phyloP scores from a whole-genome alignment of 2,113 vertebrate genomes.

The Phylloscopus trochilus region DNA sequence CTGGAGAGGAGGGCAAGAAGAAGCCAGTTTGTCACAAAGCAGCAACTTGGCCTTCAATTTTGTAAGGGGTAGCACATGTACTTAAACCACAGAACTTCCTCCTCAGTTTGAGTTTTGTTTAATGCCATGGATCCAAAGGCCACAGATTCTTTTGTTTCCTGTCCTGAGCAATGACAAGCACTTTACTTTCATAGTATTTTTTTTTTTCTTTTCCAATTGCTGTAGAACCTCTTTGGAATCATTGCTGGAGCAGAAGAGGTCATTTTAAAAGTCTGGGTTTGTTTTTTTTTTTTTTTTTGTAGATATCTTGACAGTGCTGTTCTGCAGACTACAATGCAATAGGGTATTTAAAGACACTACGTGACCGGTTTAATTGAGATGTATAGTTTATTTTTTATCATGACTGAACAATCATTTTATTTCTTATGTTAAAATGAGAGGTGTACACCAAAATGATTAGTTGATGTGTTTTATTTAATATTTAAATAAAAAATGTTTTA shows the following conservation, averaged over 20 bases:
- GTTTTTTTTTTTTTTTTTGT: not conserved
- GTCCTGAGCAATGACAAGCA: constrained; percentile 70
- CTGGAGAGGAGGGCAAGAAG: not conserved
- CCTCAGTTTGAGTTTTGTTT: not conserved
- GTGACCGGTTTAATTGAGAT: constrained; percentile 63
- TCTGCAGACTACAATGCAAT: constrained; percentile 54
- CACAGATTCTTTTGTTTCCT: constrained; percentile 60
- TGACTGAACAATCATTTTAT: constrained; percentile 71
- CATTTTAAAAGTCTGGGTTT: not conserved
- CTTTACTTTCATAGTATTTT: constrained; percentile 71
- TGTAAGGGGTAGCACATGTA: not conserved
- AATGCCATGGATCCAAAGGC: constrained; percentile 65
- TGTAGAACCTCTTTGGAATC: constrained; percentile 64
- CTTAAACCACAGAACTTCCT: not conserved
- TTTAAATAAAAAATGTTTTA: constrained; percentile 79
- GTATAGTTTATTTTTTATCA: constrained; percentile 76
- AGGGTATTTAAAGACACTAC: constrained; percentile 70
- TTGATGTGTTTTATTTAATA: constrained; percentile 82
- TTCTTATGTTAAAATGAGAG: constrained; percentile 75
- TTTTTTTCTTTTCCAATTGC: constrained; percentile 42
- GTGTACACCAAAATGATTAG: constrained; percentile 76
- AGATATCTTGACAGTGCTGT: constrained; percentile 44
- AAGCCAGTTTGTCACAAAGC: not conserved
- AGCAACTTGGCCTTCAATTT: constrained; percentile 31
- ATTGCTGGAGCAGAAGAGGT: constrained; percentile 55